phyloP scores from a whole-genome alignment of 2,888 invertebrate species.

The Leptopilina myrica region DNA sequence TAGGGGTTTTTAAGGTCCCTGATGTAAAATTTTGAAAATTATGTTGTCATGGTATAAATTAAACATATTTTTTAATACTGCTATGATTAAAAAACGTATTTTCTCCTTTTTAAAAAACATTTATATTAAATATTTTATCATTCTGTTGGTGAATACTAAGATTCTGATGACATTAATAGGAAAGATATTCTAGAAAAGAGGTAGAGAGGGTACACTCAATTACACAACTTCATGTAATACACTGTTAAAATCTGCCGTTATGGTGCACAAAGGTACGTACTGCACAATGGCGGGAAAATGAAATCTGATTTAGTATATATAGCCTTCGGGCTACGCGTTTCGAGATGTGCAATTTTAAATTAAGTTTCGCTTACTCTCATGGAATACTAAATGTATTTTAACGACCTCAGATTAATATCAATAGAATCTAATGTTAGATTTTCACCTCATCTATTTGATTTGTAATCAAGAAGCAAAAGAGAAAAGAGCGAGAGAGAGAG shows the following conservation, averaged over 20 bases:
- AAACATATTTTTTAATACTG: background rate
- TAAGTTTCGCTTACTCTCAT: constrained; percentile 28
- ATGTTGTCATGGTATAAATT: background rate
- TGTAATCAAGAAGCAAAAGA: background rate
- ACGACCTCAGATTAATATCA: constrained; percentile 19
- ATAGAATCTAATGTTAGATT: constrained; percentile 3
- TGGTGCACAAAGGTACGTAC: constrained; percentile 18
- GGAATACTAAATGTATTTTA: constrained; percentile 23
- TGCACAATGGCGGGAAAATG: constrained; percentile 34
- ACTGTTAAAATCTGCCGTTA: constrained; percentile 22
- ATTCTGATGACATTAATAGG: background rate
- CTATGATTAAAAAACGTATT: background rate
- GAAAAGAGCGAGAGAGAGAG: too few species aligned
- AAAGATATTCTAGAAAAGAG: background rate
- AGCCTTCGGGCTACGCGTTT: constrained; percentile 10
- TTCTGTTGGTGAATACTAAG: background rate
- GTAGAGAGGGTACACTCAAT: constrained; percentile 16
- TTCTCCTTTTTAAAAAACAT: background rate
- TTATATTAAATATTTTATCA: background rate
- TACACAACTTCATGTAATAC: constrained; percentile 12
- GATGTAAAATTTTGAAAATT: too few species aligned
- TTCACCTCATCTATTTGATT: background rate
- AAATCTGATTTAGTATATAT: constrained; percentile 29
- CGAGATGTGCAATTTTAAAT: constrained; percentile 29
- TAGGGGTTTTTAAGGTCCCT: too few species aligned